A percentile compares a stretch with the other conserved stretches of the same genome.
Conservation (phyloP, 2,113 vertebrate genomes). For the Scophthalmus maximus region DNA sequence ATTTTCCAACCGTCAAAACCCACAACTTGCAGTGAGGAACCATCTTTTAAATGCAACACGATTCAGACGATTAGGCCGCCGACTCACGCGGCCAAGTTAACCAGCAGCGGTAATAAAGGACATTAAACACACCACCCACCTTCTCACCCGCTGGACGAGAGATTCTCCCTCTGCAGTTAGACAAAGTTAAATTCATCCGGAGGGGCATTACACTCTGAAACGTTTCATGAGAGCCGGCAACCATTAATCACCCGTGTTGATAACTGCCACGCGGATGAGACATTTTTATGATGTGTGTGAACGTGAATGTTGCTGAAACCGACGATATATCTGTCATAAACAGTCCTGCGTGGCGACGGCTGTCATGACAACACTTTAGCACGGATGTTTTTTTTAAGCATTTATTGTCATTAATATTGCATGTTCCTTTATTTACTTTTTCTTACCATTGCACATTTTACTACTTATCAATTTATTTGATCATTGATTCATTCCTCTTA, state of each 20-base stretch:
- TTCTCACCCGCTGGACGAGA: too few species aligned
- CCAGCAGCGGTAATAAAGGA: constrained; percentile 1
- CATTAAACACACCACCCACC: background rate
- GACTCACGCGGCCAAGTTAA: background rate
- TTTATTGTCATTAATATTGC: too few species aligned
- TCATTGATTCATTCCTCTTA: too few species aligned
- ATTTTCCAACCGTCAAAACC: background rate
- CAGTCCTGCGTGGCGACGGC: too few species aligned
- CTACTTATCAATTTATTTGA: too few species aligned
- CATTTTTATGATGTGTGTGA: background rate
- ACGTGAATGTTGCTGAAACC: background rate
- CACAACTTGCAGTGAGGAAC: background rate
- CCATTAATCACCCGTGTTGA: background rate
- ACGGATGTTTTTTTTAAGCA: too few species aligned
- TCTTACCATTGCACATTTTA: too few species aligned
- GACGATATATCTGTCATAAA: background rate
- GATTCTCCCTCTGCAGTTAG: background rate
- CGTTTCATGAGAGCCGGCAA: background rate
- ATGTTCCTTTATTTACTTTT: too few species aligned
- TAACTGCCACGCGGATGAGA: background rate
- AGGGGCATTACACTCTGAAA: background rate
- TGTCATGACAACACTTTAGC: background rate
- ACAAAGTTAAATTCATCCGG: background rate
- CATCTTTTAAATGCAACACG: background rate
- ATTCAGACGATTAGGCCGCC: background rate